Conservation (phyloP, 2,888 invertebrate species). For the Iselma pallidipennis region DNA sequence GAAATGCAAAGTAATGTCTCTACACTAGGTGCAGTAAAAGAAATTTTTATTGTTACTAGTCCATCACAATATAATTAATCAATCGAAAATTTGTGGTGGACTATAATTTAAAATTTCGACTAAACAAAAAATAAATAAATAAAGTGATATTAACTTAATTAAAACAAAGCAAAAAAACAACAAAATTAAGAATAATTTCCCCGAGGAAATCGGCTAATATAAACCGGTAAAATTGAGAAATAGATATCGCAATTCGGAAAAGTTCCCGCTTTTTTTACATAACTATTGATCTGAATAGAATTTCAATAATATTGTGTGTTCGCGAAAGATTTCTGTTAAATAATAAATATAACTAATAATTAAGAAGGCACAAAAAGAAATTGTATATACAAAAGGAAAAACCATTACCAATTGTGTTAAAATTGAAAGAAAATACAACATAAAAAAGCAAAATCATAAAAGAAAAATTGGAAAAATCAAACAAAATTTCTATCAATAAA, state of each 20-base stretch:
- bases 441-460: conserved; percentile 22
- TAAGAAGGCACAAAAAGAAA: conserved; percentile 11
- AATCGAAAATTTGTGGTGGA: not conserved
- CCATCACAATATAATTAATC: not conserved
- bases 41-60: not conserved
- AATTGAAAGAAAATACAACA: conserved; percentile 12
- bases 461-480: conserved; percentile 11
- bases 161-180: not conserved
- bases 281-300: not conserved
- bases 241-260: not conserved
- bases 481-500: conserved; percentile 5
- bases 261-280: not conserved
- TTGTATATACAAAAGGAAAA: conserved; percentile 20
- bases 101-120: not conserved
- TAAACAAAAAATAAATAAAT: not conserved
- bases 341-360: not conserved
- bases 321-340: not conserved
- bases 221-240: no score
- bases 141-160: no score
- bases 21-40: conserved; percentile 35
- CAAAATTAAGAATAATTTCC: not conserved
- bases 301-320: not conserved
- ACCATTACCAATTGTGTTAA: conserved; percentile 22
- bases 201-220: no score
- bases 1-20: conserved; percentile 65